Percentiles rank a stretch among this genome's conserved stretches.
Evolutionary conservation across 2,888 invertebrate genomes (phyloP).

Genomic region (Epinotia demarniana): DNA sequence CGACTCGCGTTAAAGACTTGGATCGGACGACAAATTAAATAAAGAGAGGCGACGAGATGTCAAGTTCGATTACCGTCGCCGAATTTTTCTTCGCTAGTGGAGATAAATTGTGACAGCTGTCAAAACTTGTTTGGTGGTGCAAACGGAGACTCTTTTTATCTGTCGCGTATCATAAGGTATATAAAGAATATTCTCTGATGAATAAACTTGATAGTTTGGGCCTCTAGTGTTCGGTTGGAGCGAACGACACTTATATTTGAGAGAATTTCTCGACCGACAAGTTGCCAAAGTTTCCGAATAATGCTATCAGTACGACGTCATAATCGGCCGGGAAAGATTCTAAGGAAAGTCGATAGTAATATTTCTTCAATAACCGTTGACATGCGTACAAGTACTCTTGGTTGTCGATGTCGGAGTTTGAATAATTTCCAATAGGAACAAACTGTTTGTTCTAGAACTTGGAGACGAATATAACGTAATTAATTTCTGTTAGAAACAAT

Average conservation of each 20-base stretch:
- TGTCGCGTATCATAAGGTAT: constrained; percentile 29
- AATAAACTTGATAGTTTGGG: constrained; percentile 5
- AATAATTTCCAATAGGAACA: constrained; percentile 29
- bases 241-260: constrained; percentile 25
- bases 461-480: constrained; percentile 28
- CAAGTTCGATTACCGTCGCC: constrained; percentile 33
- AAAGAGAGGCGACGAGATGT: constrained; percentile 36
- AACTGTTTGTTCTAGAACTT: constrained; percentile 38
- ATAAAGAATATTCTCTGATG: constrained; percentile 23
- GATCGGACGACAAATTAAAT: constrained; percentile 39
- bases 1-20: constrained; percentile 22
- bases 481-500: constrained; percentile 35
- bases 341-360: constrained; percentile 28
- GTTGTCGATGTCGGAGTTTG: constrained; percentile 25
- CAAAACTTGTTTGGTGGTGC: constrained; percentile 39
- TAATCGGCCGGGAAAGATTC: constrained; percentile 21
- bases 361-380: constrained; percentile 24
- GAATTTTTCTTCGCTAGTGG: constrained; percentile 25
- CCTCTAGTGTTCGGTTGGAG: constrained; percentile 2
- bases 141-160: constrained; percentile 31
- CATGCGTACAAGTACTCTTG: constrained; percentile 12
- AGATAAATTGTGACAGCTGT: constrained; percentile 41
- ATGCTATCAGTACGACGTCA: constrained; percentile 27
- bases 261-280: constrained; percentile 17
- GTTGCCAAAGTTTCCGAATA: constrained; percentile 33